Conservation (phyloP, 1,140 invertebrate species). For the Arctopsyche grandis region DNA sequence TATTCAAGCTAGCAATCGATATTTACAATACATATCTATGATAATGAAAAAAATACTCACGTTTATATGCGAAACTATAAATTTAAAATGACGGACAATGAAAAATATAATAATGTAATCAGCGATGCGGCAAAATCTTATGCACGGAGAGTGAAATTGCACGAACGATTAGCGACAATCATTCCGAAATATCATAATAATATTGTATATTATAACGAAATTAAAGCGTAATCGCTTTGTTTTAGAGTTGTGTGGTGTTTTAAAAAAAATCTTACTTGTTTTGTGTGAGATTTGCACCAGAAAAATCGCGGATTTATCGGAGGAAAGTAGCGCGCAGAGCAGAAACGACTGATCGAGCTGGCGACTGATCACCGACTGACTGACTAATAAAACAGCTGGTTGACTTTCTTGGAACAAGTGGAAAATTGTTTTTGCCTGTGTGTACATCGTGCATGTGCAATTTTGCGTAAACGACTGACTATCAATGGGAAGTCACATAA, state of each 20-base stretch:
- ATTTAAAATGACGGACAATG: too few species aligned
- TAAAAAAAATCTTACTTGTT: neutral
- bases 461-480: too few species aligned
- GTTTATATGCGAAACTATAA: too few species aligned
- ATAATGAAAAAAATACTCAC: too few species aligned
- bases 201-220: neutral
- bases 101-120: too few species aligned
- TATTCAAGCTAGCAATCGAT: too few species aligned
- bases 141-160: too few species aligned
- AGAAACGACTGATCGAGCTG: neutral
- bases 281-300: neutral
- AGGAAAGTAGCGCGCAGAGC: neutral
- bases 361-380: neutral
- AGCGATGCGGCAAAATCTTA: too few species aligned
- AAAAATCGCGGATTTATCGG: neutral
- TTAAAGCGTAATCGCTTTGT: neutral
- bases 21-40: too few species aligned
- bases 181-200: too few species aligned
- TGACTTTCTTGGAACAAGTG: neutral
- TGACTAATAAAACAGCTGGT: neutral
- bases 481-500: too few species aligned
- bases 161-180: too few species aligned
- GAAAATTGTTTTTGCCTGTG: neutral
- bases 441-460: neutral
- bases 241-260: neutral